Evolutionary conservation across 1,140 invertebrate species (phyloP).

Genomic region (Paralvinella palmiformis): DNA sequence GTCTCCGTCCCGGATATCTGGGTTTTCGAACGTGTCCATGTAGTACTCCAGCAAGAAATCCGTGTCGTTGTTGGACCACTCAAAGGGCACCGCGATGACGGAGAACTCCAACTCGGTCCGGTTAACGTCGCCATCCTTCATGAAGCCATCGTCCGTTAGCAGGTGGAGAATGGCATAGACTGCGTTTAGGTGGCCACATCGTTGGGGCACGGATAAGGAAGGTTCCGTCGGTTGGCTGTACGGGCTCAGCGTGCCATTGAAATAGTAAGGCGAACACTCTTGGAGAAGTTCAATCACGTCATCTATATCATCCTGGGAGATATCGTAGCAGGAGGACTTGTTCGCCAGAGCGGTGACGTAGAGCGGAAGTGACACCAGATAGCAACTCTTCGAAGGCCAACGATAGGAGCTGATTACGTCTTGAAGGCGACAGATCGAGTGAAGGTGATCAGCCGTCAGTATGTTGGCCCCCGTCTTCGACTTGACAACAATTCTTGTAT

Average conservation of each 20-base stretch:
- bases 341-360: too few species aligned
- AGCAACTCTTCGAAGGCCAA: too few species aligned
- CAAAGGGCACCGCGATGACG: too few species aligned
- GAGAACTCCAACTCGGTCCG: too few species aligned
- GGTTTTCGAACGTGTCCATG: neutral
- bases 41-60: neutral
- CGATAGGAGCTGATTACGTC: too few species aligned
- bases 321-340: constrained; percentile 76
- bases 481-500: too few species aligned
- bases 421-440: too few species aligned
- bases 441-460: too few species aligned
- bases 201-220: constrained; percentile 70
- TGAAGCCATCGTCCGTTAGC: constrained; percentile 69
- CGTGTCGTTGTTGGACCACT: neutral
- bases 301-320: constrained; percentile 63
- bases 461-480: too few species aligned
- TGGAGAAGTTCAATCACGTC: constrained; percentile 60
- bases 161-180: constrained; percentile 81
- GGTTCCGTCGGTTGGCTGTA: constrained; percentile 57
- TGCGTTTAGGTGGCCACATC: constrained; percentile 26
- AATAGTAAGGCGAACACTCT: constrained; percentile 56
- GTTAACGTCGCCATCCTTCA: constrained; percentile 49
- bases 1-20: neutral
- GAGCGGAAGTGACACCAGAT: too few species aligned
- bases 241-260: neutral